These are phyloP conservation scores for Microcebus lehilahytsara DNA, from an alignment of 2,113 vertebrate species.

Conservation along the genomic window DNA sequence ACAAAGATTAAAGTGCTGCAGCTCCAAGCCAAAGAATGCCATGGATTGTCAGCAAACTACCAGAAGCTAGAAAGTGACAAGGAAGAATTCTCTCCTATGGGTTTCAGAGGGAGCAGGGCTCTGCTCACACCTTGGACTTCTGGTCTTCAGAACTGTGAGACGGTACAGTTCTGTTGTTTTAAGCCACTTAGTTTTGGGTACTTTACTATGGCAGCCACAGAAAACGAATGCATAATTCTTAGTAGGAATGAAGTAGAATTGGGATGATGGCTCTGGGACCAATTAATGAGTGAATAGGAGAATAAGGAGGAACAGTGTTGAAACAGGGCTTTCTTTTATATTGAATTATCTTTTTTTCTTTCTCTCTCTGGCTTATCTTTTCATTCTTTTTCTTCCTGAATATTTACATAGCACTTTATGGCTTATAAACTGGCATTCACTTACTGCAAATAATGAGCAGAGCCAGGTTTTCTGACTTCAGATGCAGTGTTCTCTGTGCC, in stretches of 20 bases:
- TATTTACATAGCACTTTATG: neutral
- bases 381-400: conserved; percentile 36
- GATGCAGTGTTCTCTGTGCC: neutral
- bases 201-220: neutral
- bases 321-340: conserved; percentile 6
- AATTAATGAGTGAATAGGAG: neutral
- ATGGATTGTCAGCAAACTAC: neutral
- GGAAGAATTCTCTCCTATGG: neutral
- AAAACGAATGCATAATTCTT: conserved; percentile 37
- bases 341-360: neutral
- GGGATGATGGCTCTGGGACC: neutral
- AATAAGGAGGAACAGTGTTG: neutral
- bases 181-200: neutral
- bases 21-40: neutral
- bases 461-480: conserved; percentile 35
- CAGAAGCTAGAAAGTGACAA: neutral
- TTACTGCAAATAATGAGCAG: conserved; percentile 37
- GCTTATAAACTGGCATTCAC: neutral
- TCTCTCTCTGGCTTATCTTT: conserved; percentile 3
- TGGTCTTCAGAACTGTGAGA: neutral
- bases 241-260: neutral
- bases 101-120: neutral
- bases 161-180: conserved; percentile 23
- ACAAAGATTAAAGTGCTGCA: neutral
- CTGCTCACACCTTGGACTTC: neutral